Evolutionary conservation across 2,888 invertebrate species (phyloP).

Genomic region (Oscheius sp.): DNA sequence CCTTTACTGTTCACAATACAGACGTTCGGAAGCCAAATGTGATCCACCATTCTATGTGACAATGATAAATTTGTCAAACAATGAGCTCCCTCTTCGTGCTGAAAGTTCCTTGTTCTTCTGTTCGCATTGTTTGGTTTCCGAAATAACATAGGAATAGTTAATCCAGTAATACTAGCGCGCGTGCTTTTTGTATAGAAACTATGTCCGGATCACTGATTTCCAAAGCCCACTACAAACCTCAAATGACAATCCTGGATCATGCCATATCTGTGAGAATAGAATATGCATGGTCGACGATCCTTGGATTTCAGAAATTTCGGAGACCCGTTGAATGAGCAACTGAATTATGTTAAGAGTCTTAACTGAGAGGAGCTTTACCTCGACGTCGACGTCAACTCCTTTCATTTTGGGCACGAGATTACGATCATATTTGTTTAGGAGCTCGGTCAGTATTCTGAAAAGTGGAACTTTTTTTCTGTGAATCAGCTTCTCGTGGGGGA

Average conservation of each 20-base stretch:
- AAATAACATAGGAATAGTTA: slow-evolving; percentile 7
- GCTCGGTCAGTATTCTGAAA: slow-evolving; percentile 67
- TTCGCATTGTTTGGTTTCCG: background rate
- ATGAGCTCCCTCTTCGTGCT: slow-evolving; percentile 71
- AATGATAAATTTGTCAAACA: slow-evolving; percentile 72
- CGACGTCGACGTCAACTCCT: slow-evolving; percentile 73
- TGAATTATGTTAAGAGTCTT: slow-evolving; percentile 25
- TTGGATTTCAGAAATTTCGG: slow-evolving; percentile 60
- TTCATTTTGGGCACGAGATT: slow-evolving; percentile 71
- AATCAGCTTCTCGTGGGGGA: background rate
- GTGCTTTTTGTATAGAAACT: background rate
- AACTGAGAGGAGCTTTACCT: slow-evolving; percentile 36
- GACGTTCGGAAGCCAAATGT: slow-evolving; percentile 72
- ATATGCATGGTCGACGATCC: slow-evolving; percentile 71
- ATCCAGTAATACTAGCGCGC: too few relatives aligned
- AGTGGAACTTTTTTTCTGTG: background rate
- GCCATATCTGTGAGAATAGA: slow-evolving; percentile 73
- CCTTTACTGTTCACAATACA: slow-evolving; percentile 66
- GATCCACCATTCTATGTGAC: slow-evolving; percentile 68
- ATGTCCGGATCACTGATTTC: background rate
- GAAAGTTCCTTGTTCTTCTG: slow-evolving; percentile 34
- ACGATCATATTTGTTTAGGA: slow-evolving; percentile 69
- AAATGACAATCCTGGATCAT: slow-evolving; percentile 72
- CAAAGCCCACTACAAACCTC: slow-evolving; percentile 50
- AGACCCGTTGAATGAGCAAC: slow-evolving; percentile 63